Conservation (phyloP, 2,113 vertebrate genomes). For the Ceyx margarethae region DNA sequence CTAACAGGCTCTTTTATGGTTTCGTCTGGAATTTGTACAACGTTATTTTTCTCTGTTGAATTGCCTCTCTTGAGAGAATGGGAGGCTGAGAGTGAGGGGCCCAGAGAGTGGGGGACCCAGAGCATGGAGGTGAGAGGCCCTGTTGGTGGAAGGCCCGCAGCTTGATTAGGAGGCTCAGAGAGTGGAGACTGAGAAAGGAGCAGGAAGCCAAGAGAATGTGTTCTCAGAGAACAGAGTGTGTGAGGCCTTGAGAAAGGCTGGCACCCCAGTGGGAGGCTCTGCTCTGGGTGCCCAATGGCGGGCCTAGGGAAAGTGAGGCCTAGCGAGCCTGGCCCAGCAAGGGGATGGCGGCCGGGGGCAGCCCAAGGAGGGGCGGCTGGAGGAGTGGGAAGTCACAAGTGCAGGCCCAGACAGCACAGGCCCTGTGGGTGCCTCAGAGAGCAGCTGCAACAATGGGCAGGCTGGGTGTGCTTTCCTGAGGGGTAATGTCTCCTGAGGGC, state of each 20-base stretch:
- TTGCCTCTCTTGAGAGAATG: background rate
- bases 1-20: background rate
- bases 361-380: background rate
- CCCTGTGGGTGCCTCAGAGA: background rate
- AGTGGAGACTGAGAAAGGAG: too few relatives aligned
- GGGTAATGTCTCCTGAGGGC: background rate
- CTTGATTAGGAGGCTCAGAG: background rate
- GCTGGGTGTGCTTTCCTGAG: background rate
- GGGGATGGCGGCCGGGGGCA: background rate
- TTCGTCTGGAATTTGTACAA: background rate
- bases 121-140: too few relatives aligned
- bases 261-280: background rate
- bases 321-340: fast-evolving
- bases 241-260: background rate
- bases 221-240: too few relatives aligned
- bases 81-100: background rate
- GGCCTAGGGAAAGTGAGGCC: too few relatives aligned
- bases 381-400: fast-evolving
- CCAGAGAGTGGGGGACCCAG: background rate
- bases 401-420: background rate
- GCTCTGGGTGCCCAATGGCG: background rate
- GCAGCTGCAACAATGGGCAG: fast-evolving
- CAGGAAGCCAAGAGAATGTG: background rate
- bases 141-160: too few relatives aligned
- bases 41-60: background rate